phyloP scores from a whole-genome alignment of 2,113 vertebrate genomes.

The Crotalus horridus region DNA sequence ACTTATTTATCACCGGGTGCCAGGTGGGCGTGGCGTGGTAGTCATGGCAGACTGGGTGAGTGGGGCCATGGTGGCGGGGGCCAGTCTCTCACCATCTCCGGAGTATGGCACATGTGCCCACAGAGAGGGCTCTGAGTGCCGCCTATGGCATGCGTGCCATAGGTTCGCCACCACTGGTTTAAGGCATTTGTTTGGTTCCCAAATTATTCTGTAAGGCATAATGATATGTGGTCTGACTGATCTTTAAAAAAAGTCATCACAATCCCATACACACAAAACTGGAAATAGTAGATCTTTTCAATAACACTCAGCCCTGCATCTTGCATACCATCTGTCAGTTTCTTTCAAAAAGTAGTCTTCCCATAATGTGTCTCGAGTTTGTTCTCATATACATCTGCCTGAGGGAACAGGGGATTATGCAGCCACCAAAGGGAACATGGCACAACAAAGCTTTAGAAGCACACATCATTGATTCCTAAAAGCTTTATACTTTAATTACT shows the following conservation, averaged over 20 bases:
- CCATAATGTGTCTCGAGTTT: neutral
- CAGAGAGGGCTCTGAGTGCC: no score
- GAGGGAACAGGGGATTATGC: conserved; percentile 4
- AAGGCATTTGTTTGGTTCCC: neutral
- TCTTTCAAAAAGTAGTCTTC: neutral
- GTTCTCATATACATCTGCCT: neutral
- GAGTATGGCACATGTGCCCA: no score
- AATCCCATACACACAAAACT: neutral
- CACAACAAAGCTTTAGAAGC: conserved; percentile 16
- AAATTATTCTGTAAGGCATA: neutral
- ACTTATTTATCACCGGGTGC: no score
- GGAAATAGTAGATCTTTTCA: neutral
- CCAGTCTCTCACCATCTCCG: no score
- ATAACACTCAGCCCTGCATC: neutral
- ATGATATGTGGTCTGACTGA: neutral
- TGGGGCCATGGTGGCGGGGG: no score
- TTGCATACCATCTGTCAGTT: conserved; percentile 9
- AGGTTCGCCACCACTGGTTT: neutral
- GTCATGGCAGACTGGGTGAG: no score
- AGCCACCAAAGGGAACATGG: neutral
- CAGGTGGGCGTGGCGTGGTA: no score
- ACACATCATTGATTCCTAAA: neutral
- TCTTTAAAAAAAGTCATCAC: neutral
- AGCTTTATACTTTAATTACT: conserved; percentile 3
- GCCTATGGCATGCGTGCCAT: no score